Percentiles rank a stretch among this genome's conserved stretches.
Evolutionary conservation across 1,140 invertebrate genomes (phyloP).

Genomic region (Eueides isabella): DNA sequence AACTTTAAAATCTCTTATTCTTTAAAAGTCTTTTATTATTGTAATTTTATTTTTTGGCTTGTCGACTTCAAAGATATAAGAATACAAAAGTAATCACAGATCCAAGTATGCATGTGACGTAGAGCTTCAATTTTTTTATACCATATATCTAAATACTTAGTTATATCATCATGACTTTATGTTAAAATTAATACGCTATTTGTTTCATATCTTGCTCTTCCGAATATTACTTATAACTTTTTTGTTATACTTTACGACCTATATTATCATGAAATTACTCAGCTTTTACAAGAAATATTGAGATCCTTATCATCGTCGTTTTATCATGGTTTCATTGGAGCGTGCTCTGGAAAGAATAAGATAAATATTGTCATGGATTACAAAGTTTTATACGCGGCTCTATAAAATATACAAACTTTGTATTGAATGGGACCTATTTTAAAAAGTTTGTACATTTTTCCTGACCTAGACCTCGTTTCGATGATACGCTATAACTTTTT

Average conservation of each 20-base stretch:
- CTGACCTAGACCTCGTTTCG: neutral
- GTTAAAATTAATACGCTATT: too few species aligned
- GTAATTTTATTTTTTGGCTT: too few species aligned
- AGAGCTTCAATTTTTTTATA: too few species aligned
- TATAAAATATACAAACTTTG: neutral
- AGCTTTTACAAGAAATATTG: conserved; percentile 11
- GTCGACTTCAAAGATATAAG: too few species aligned
- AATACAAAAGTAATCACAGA: too few species aligned
- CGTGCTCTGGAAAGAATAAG: conserved; percentile 15
- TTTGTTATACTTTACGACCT: neutral
- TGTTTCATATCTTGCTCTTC: too few species aligned
- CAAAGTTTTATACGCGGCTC: neutral
- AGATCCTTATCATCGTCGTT: conserved; percentile 15
- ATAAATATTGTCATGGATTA: conserved; percentile 19
- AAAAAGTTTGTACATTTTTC: neutral
- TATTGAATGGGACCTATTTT: neutral
- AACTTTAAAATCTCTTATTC: too few species aligned
- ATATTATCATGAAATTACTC: conserved; percentile 40
- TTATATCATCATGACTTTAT: too few species aligned
- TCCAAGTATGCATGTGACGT: too few species aligned
- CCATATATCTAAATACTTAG: too few species aligned
- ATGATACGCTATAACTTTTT: neutral
- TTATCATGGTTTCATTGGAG: neutral
- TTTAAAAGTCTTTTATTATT: too few species aligned
- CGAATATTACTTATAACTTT: too few species aligned